phyloP scores from a whole-genome alignment of 2,113 vertebrate genomes.

The Carollia perspicillata region DNA sequence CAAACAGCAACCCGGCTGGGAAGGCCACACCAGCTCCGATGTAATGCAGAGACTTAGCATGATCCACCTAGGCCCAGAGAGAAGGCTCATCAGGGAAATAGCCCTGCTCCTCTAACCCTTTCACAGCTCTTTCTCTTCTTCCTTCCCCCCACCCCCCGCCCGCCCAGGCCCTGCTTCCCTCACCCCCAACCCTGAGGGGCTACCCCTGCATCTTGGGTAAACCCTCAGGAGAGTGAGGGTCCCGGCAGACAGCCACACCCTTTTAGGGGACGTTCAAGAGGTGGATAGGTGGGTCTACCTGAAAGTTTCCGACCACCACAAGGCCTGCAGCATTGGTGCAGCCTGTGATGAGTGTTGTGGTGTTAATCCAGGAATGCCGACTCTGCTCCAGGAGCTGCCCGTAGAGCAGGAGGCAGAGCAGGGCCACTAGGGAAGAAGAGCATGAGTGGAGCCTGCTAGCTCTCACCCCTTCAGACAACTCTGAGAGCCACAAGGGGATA shows the following conservation, averaged over 20 bases:
- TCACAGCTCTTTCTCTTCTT: too few relatives aligned
- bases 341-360: constrained; percentile 88
- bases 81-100: not conserved
- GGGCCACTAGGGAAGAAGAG: constrained; percentile 84
- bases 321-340: constrained; percentile 90
- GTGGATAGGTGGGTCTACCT: constrained; percentile 77
- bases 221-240: not conserved
- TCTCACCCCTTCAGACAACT: not conserved
- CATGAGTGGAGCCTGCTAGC: not conserved
- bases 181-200: not conserved
- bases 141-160: too few relatives aligned
- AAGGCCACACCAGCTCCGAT: constrained; percentile 91
- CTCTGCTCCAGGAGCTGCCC: constrained; percentile 92
- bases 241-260: not conserved
- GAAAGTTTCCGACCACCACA: constrained; percentile 94
- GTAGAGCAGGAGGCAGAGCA: constrained; percentile 92
- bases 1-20: constrained; percentile 89
- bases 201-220: not conserved
- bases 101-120: not conserved
- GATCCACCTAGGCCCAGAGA: constrained; percentile 86
- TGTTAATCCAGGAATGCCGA: constrained; percentile 91
- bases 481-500: not conserved
- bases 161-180: not conserved
- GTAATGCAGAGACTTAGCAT: constrained; percentile 93
- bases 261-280: constrained; percentile 23